phyloP scores from a whole-genome alignment of 2,797 vertebrate genomes.

The Remorina albescens region DNA sequence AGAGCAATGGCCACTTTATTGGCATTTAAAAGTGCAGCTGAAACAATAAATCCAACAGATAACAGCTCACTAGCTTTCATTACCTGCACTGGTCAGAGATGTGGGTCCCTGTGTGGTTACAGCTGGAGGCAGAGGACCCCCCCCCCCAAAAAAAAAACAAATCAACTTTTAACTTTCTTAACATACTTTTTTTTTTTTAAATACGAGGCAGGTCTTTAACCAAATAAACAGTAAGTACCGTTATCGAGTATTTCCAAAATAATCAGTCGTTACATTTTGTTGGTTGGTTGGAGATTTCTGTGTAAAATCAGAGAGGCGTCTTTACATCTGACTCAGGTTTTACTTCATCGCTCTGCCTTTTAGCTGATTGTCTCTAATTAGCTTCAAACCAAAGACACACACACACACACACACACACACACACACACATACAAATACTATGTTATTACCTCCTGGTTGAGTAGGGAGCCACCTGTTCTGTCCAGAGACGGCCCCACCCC shows the following conservation, averaged over 20 bases:
- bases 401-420: not conserved
- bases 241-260: not conserved
- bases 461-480: slow-evolving; percentile 62
- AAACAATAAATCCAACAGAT: slow-evolving; percentile 25
- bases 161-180: too few species aligned
- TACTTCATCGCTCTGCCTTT: slow-evolving; percentile 2
- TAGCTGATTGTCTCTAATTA: slow-evolving; percentile 56
- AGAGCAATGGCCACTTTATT: slow-evolving; percentile 14
- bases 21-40: slow-evolving; percentile 20
- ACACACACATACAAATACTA: slow-evolving; percentile 15
- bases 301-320: not conserved
- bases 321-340: slow-evolving; percentile 7
- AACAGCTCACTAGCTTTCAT: slow-evolving; percentile 15
- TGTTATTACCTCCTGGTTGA: slow-evolving; percentile 47
- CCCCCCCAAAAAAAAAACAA: too few species aligned
- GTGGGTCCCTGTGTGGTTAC: not conserved
- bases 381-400: not conserved
- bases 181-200: too few species aligned
- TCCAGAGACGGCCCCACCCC: not conserved
- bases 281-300: not conserved
- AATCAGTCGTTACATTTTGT: not conserved
- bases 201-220: too few species aligned
- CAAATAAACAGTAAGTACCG: too few species aligned
- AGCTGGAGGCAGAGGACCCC: not conserved
- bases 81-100: not conserved